A percentile compares a stretch with the other conserved stretches of the same genome.
Conservation (phyloP, 1,140 invertebrate genomes). For the Aphis craccivora region DNA sequence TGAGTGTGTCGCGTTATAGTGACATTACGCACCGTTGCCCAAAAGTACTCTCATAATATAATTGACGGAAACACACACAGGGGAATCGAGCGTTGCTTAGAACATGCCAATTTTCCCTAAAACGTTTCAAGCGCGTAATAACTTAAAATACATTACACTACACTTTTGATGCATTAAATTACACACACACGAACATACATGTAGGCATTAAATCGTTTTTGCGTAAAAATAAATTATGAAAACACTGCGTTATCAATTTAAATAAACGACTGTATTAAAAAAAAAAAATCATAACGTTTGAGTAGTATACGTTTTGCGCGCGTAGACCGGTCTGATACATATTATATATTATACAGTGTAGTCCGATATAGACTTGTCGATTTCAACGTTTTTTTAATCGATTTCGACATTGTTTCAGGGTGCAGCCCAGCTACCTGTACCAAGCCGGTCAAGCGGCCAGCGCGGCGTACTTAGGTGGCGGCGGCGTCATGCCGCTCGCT, state of each 20-base stretch:
- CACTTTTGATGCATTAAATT: background rate
- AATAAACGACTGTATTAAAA: background rate
- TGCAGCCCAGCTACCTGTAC: constrained; percentile 65
- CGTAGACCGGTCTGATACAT: background rate
- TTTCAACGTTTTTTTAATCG: background rate
- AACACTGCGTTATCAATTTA: background rate
- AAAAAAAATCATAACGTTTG: background rate
- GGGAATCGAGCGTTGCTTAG: constrained; percentile 18
- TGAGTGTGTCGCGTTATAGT: background rate
- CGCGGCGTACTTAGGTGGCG: constrained; percentile 60
- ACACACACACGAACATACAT: background rate
- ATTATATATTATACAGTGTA: background rate
- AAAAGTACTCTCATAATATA: background rate
- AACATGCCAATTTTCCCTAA: constrained; percentile 47
- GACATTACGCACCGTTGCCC: background rate
- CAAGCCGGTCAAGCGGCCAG: constrained; percentile 62
- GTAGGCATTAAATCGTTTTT: background rate
- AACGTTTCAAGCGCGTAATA: background rate
- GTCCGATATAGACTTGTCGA: background rate
- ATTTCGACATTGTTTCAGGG: constrained; percentile 61
- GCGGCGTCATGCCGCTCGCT: constrained; percentile 63
- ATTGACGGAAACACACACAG: background rate
- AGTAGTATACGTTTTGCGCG: background rate
- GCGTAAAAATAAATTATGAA: background rate
- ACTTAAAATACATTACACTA: background rate